A percentile compares a stretch with the other conserved stretches of the same genome.
Conservation (phyloP, 2,888 invertebrate genomes). For the Sinhomidia bicolor region DNA sequence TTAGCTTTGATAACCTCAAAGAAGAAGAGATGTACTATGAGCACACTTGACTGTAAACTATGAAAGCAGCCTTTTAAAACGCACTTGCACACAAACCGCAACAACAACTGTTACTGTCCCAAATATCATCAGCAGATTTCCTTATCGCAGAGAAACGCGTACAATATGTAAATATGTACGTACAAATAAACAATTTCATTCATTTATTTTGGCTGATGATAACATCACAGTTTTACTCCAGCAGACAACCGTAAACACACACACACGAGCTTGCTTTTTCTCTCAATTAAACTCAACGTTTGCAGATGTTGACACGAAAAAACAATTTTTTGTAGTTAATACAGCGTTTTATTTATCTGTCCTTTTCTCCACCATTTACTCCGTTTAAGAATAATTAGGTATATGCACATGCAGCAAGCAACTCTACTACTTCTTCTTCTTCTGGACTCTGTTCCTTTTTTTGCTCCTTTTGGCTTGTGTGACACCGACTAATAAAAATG, state of each 20-base stretch:
- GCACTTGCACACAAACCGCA: not conserved
- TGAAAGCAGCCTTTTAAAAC: not conserved
- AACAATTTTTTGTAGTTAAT: not conserved
- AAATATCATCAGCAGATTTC: constrained; percentile 28
- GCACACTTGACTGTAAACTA: not conserved
- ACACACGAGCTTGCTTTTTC: not conserved
- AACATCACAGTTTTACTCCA: not conserved
- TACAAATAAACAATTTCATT: constrained; percentile 35
- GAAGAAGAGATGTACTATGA: not conserved
- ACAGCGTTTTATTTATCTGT: not conserved
- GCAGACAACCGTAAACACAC: not conserved
- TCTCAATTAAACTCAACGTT: not conserved
- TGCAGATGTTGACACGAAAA: not conserved
- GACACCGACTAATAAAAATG: not conserved
- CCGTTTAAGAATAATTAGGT: not conserved
- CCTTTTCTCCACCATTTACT: not conserved
- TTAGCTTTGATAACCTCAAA: no score
- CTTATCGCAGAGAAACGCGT: constrained; percentile 12
- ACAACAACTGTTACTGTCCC: constrained; percentile 8
- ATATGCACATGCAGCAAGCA: no score
- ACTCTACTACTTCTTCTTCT: no score
- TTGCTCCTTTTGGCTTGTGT: not conserved
- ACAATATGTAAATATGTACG: not conserved
- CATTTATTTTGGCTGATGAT: constrained; percentile 28
- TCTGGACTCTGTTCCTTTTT: not conserved